Conservation (phyloP, 2,888 invertebrate genomes). For the Erebia ligea region DNA sequence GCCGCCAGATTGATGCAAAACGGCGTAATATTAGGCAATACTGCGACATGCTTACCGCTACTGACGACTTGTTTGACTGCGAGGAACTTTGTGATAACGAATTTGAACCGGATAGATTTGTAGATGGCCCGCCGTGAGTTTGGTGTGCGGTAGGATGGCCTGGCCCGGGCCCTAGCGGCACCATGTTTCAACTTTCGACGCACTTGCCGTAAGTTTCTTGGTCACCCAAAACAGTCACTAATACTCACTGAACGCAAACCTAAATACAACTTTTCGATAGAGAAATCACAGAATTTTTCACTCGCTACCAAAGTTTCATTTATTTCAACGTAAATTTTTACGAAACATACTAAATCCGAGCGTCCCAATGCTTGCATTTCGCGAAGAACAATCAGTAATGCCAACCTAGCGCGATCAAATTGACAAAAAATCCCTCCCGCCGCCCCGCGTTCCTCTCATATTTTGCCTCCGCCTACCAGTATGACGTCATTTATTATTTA, state of each 20-base stretch:
- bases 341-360: conserved; percentile 79
- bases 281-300: conserved; percentile 59
- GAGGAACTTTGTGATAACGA: conserved; percentile 76
- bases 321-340: conserved; percentile 73
- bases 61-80: conserved; percentile 79
- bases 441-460: conserved; percentile 54
- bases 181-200: conserved; percentile 85
- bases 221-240: conserved; percentile 77
- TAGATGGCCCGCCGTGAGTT: conserved; percentile 76
- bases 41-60: conserved; percentile 64
- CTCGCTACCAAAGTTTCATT: conserved; percentile 61
- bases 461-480: conserved; percentile 37
- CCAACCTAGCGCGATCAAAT: conserved; percentile 58
- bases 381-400: conserved; percentile 70
- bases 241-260: conserved; percentile 63
- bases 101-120: conserved; percentile 75
- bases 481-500: conserved; percentile 38
- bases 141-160: conserved; percentile 82
- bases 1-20: conserved; percentile 75
- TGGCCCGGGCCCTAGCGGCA: conserved; percentile 87
- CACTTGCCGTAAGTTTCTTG: conserved; percentile 73
- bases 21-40: conserved; percentile 53
- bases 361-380: conserved; percentile 82
- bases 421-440: conserved; percentile 54
- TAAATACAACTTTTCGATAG: conserved; percentile 55